Evolutionary conservation across 2,113 vertebrate genomes (phyloP), one percentile per base, ranked within the genome.

Genomic region (Notiomystis cincta): DNA sequence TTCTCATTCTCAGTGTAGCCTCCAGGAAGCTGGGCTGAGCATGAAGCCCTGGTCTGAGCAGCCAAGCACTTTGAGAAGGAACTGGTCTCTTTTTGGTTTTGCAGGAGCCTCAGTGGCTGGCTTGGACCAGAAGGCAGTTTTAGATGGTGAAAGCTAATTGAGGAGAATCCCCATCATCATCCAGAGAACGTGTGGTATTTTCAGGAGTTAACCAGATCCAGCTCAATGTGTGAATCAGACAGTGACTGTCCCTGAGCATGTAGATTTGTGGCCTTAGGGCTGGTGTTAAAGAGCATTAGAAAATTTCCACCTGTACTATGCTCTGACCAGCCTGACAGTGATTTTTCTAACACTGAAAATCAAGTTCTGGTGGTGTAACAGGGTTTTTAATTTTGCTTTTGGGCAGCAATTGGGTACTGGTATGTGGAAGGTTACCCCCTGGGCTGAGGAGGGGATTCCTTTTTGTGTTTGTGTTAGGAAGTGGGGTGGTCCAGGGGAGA

Each of bases 401-500:
- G n/a, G 31, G 40, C 38, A 95, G 28, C 27, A 66, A 0, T 14
- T 62, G 35, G n/a, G n/a, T 58, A 15, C 25, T 87, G 64, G 38
- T 17, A 62, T 19, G 31, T 60, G 51, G 47, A 87, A 62, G 33
- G 42, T 58, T 81, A 28, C 21, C 15, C 71, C 31, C 15, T 44
- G 47, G 57, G 58, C 37, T 10, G 27, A 35, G 42, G 31, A 89
- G 28, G 28, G 21, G 3, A 80, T 17, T 27, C 14, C n/a, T 57
- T 30, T 64, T 77, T 57, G 28, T 44, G 38, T 61, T 12, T 60
- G 42, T 62, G 10, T 62, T 70, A 47, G 38, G 65, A 88, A 73
- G 9, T 15, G 25, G 18, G 23, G 50, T 53, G 17, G 24, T 27
- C 27, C 64, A 0, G 0, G 5, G 13, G 23, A n/a, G 12, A 79